Conservation (phyloP, 2,797 vertebrate genomes). For the Neopelma chrysocephalum region DNA sequence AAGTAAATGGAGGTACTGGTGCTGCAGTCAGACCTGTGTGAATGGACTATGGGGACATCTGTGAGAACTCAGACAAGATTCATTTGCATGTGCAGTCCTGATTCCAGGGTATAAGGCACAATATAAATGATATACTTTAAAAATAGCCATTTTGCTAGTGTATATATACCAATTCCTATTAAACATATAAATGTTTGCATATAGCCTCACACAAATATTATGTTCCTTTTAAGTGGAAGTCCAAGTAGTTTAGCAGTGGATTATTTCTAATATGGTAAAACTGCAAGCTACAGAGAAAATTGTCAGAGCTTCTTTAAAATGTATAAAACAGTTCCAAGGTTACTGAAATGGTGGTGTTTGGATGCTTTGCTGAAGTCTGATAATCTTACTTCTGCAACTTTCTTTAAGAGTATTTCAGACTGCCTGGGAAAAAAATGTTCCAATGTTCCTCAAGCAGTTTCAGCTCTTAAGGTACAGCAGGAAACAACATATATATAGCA, state of each 20-base stretch:
- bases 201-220: not conserved
- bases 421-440: not conserved
- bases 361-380: not conserved
- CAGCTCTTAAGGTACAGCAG: not conserved
- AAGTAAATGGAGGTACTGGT: not conserved
- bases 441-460: not conserved
- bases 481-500: not conserved
- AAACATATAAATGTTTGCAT: not conserved
- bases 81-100: not conserved
- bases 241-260: not conserved
- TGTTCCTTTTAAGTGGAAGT: not conserved
- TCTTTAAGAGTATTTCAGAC: not conserved
- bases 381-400: slow-evolving; percentile 18
- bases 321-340: not conserved
- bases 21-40: not conserved
- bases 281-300: not conserved
- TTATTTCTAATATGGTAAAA: not conserved
- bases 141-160: not conserved
- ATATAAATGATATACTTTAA: not conserved
- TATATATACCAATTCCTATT: not conserved
- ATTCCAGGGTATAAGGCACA: not conserved
- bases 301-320: not conserved
- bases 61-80: not conserved
- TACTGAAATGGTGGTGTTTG: not conserved
- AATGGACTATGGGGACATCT: not conserved